Evolutionary conservation across 2,113 vertebrate species (phyloP), one percentile per base, ranked within the genome.

Genomic region (Pachypanchax playfairii): DNA sequence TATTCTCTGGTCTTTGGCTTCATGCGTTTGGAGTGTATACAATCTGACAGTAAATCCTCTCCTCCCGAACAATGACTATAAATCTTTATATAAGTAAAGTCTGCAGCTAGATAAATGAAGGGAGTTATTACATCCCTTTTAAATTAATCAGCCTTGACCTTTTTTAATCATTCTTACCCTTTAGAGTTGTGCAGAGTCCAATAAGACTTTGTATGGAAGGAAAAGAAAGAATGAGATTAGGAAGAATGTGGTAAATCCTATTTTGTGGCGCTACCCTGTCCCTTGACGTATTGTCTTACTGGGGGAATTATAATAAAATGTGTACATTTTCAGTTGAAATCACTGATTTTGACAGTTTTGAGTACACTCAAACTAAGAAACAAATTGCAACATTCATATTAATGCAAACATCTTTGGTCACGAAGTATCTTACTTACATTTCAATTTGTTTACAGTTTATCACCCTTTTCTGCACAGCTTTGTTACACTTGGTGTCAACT

Each of bases 61-160:
- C 43, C 48, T 57, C 13, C 8, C 2, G 1, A 58, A 48, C 47
- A 20, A 42, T 20, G 7, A 22, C 25, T 51, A 65, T 26, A 44
- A 73, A 77, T 46, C 41, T 24, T 48, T 51, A 13, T 59, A 25
- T 42, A 18, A 71, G 17, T 28, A 41, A 25, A 63, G 21, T 26
- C 41, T 44, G 39, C 17, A 41, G 60, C 49, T 58, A 62, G 36
- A 51, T 51, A 38, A 68, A 73, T 56, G 55, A 77, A 69, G 58
- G 29, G 56, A 57, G 8, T 5, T 31, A 18, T 33, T 31, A 20
- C 6, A 6, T 12, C 6, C 3, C 47, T 71, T 49, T 65, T 55
- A 56, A 48, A 64, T 56, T 75, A 56, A 70, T 79, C 67, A 65
- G 44, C 38, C 31, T 6, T 75, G 59, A 77, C 56, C 49, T 76